Percentiles rank a stretch among this genome's conserved stretches.
Evolutionary conservation across 2,113 vertebrate species (phyloP).

Genomic region (Toxostoma redivivum): DNA sequence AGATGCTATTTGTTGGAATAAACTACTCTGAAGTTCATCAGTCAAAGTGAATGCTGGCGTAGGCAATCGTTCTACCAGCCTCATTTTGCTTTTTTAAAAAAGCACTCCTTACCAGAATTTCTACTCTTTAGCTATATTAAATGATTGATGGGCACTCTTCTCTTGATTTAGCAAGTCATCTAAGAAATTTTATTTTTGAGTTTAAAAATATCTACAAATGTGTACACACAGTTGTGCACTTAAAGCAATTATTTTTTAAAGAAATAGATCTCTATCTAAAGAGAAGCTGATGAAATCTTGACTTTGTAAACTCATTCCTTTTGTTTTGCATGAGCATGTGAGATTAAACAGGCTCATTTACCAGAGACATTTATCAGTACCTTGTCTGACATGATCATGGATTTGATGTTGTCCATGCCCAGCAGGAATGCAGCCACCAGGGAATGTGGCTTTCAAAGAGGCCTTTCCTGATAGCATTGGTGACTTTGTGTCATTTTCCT

Average conservation of each 20-base stretch:
- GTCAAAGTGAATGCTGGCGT: not conserved
- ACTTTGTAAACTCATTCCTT: not conserved
- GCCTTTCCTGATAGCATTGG: not conserved
- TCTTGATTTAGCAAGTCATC: not conserved
- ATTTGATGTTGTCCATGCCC: not conserved
- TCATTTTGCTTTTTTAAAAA: not conserved
- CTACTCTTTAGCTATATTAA: not conserved
- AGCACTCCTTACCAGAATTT: not conserved
- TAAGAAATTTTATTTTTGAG: not conserved
- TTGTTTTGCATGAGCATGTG: not conserved
- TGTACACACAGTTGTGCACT: not conserved
- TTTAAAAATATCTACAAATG: not conserved
- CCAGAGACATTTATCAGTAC: rapidly evolving
- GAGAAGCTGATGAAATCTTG: not conserved
- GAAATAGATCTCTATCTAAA: not conserved
- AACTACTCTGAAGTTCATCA: not conserved
- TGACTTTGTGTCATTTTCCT: not conserved
- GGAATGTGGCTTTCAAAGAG: not conserved
- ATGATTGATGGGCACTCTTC: not conserved
- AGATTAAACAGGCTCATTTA: not conserved
- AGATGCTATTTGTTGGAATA: not conserved
- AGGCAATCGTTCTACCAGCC: not conserved
- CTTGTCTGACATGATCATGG: rapidly evolving
- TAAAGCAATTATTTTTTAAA: not conserved
- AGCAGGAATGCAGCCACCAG: not conserved